phyloP scores from a whole-genome alignment of 2,113 vertebrate genomes.

The Seriola aureovittata region DNA sequence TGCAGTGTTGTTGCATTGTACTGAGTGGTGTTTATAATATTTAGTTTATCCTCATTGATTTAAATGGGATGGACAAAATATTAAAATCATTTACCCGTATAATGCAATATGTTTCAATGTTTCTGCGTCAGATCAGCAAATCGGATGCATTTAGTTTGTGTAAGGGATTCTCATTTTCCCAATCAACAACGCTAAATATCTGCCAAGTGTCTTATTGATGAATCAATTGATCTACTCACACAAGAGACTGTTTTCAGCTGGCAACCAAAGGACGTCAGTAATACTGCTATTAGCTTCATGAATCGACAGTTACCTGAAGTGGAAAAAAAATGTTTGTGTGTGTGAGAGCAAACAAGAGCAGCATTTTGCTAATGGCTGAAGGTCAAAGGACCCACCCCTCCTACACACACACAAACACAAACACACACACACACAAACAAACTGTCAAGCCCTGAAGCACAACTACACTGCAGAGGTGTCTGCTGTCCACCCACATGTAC shows the following conservation, averaged over 20 bases:
- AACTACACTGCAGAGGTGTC: slow-evolving; percentile 35
- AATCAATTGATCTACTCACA: slow-evolving; percentile 44
- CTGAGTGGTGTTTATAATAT: background rate
- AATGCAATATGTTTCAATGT: no score
- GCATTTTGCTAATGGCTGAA: slow-evolving; percentile 52
- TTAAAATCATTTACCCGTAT: no score
- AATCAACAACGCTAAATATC: slow-evolving; percentile 43
- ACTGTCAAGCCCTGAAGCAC: slow-evolving; percentile 39
- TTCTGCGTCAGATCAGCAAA: background rate
- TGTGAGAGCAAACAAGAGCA: slow-evolving; percentile 3
- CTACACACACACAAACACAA: background rate
- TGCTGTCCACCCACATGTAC: background rate
- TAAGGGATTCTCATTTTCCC: slow-evolving; percentile 32
- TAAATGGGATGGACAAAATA: background rate
- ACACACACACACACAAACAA: background rate
- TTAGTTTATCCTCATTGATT: background rate
- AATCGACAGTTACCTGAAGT: slow-evolving; percentile 2
- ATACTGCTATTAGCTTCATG: slow-evolving; percentile 34
- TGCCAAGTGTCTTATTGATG: slow-evolving; percentile 45
- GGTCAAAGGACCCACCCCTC: slow-evolving; percentile 48
- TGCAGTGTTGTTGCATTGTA: no score
- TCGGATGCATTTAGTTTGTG: slow-evolving; percentile 10
- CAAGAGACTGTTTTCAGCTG: slow-evolving; percentile 39
- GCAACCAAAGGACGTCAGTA: slow-evolving; percentile 32
- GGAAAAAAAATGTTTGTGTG: background rate